Conservation (phyloP, 1,140 invertebrate genomes). For the Augochlora pura region DNA sequence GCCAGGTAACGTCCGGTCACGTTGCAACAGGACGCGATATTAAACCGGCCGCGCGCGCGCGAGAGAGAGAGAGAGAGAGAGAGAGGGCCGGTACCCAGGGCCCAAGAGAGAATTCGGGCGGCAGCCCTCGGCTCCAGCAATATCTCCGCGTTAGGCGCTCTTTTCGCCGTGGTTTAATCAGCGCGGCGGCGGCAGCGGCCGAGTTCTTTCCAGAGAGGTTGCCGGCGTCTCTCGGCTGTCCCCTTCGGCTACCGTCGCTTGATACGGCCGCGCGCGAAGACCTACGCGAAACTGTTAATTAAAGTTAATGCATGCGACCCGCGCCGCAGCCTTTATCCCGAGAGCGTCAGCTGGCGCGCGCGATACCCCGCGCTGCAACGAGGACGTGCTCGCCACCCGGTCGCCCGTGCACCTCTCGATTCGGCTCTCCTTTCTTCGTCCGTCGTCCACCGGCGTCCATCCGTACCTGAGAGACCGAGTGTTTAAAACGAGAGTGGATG, state of each 20-base stretch:
- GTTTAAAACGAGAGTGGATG: too few relatives aligned
- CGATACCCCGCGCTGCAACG: slow-evolving; percentile 8
- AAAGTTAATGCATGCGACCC: slow-evolving; percentile 66
- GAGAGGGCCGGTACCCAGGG: too few relatives aligned
- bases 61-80: too few relatives aligned
- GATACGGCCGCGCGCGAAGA: slow-evolving; percentile 55
- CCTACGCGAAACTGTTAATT: slow-evolving; percentile 67
- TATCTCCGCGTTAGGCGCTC: slow-evolving; percentile 5
- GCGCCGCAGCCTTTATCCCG: slow-evolving; percentile 51
- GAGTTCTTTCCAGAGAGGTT: slow-evolving; percentile 2
- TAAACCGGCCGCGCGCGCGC: not conserved
- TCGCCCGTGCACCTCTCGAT: slow-evolving; percentile 9
- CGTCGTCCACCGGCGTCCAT: too few relatives aligned
- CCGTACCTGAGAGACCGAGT: too few relatives aligned
- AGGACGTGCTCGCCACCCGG: slow-evolving; percentile 37
- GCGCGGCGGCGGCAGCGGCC: slow-evolving; percentile 9
- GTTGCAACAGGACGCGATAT: not conserved
- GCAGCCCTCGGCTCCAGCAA: not conserved
- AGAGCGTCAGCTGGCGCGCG: slow-evolving; percentile 63
- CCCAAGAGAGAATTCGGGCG: too few relatives aligned
- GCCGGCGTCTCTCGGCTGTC: not conserved
- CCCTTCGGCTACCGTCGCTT: slow-evolving; percentile 23
- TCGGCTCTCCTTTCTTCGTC: slow-evolving; percentile 4
- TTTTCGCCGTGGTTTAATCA: slow-evolving; percentile 51
- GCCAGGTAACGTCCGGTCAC: not conserved